Evolutionary conservation across 2,113 vertebrate species (phyloP).

Genomic region (Columba livia): DNA sequence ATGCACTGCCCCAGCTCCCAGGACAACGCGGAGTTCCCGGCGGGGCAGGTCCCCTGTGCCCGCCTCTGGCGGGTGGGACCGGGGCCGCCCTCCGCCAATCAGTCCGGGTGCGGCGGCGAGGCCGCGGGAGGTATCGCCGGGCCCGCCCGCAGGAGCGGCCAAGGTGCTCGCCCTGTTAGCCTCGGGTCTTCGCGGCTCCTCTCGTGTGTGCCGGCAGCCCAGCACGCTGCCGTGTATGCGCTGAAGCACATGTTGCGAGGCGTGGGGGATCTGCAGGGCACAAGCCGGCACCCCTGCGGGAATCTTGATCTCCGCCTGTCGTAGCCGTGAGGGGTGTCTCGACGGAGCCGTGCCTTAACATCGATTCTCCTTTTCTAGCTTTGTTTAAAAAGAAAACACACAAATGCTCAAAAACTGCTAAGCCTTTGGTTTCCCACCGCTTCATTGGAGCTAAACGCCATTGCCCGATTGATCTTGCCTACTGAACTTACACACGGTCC

Average conservation of each 20-base stretch:
- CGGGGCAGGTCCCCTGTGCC: not conserved
- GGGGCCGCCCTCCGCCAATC: not conserved
- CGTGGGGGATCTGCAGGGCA: accelerated
- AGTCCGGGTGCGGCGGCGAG: not conserved
- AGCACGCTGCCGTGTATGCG: accelerated
- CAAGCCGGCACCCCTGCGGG: accelerated
- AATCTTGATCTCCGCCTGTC: accelerated
- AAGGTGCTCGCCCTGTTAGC: no score
- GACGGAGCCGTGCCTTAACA: accelerated
- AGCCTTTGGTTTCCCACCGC: accelerated
- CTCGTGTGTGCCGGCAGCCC: accelerated
- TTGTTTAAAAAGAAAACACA: not conserved
- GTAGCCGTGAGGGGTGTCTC: accelerated
- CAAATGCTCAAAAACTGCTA: accelerated
- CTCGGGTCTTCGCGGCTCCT: no score
- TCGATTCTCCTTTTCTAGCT: accelerated
- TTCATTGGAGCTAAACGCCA: accelerated
- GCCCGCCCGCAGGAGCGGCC: not conserved
- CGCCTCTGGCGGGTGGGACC: slow-evolving; percentile 52
- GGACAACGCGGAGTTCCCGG: not conserved
- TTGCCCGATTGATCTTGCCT: accelerated
- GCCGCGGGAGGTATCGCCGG: not conserved
- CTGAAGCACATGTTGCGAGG: not conserved
- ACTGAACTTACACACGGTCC: accelerated
- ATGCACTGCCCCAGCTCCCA: not conserved